Conservation (phyloP, 30 jellyfish, hydroid and myxozoan genomes). For the Cassiopea andromeda region DNA sequence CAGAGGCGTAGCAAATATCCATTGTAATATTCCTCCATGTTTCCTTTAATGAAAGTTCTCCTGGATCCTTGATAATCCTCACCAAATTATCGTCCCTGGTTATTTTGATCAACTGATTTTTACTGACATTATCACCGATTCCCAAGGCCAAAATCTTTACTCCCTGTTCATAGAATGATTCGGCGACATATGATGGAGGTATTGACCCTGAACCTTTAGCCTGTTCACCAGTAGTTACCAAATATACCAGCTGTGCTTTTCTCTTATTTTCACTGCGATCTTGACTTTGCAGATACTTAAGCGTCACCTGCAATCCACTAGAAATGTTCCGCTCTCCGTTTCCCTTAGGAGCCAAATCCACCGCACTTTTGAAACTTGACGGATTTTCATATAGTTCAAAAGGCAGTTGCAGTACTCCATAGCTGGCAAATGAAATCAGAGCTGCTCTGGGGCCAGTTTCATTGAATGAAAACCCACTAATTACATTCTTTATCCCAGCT, state of each 20-base stretch:
- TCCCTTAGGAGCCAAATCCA: conserved; percentile 62
- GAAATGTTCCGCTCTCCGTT: conserved; percentile 67
- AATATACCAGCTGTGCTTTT: conserved; percentile 49
- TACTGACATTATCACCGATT: conserved; percentile 64
- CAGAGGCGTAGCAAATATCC: conserved; percentile 60
- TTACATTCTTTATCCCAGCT: conserved; percentile 54
- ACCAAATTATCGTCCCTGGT: conserved; percentile 68
- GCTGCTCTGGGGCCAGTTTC: conserved; percentile 94
- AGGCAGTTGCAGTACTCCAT: conserved; percentile 62
- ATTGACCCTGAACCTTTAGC: conserved; percentile 48
- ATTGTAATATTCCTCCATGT: conserved; percentile 44
- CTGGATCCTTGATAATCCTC: conserved; percentile 29
- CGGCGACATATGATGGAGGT: conserved; percentile 69
- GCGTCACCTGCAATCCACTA: conserved; percentile 60
- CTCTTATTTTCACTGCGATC: conserved; percentile 54
- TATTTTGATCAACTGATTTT: conserved; percentile 61
- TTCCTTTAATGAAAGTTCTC: conserved; percentile 31
- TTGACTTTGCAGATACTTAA: conserved; percentile 45
- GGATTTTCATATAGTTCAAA: conserved; percentile 63
- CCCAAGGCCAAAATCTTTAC: conserved; percentile 75
- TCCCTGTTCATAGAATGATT: conserved; percentile 75
- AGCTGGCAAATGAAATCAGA: conserved; percentile 58
- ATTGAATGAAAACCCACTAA: conserved; percentile 72
- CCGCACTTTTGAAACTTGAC: conserved; percentile 56
- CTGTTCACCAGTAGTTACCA: conserved; percentile 84